Percentiles rank a stretch among this genome's conserved stretches.
phyloP scores from a whole-genome alignment of 2,888 invertebrate species.

The Isotomurus palustris region DNA sequence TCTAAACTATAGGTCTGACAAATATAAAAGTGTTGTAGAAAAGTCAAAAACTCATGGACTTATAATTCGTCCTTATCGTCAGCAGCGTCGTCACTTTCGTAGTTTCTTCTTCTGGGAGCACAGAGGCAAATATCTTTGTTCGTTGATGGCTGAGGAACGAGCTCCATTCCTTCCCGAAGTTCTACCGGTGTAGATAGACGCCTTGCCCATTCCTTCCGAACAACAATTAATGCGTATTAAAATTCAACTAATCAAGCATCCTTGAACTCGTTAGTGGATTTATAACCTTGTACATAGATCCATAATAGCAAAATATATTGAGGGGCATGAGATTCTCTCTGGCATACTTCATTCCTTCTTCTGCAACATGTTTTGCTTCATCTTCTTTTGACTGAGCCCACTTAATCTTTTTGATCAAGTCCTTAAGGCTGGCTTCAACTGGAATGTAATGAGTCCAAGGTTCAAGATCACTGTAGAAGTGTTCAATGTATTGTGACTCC shows the following conservation, averaged over 20 bases:
- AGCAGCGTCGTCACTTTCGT: conserved; percentile 3
- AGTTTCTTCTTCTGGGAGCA: conserved; percentile 15
- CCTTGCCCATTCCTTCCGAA: conserved; percentile 67
- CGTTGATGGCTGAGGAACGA: conserved; percentile 54
- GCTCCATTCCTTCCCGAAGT: conserved; percentile 62
- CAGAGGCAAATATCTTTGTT: conserved; percentile 33
- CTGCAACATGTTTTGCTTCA: conserved; percentile 62
- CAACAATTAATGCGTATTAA: neutral
- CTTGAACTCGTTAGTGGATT: conserved; percentile 35
- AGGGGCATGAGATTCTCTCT: conserved; percentile 73
- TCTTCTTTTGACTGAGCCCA: conserved; percentile 73
- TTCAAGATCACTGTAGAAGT: conserved; percentile 74
- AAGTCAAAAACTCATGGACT: neutral
- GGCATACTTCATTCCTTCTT: conserved; percentile 65
- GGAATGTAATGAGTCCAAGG: conserved; percentile 80
- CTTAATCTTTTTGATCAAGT: conserved; percentile 69
- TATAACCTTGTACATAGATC: conserved; percentile 63
- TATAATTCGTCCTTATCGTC: conserved; percentile 39
- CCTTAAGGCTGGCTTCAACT: conserved; percentile 70
- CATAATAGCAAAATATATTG: conserved; percentile 84
- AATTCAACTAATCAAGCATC: neutral
- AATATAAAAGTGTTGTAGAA: too few relatives aligned
- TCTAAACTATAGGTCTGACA: too few relatives aligned
- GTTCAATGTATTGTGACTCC: conserved; percentile 88
- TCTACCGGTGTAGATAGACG: conserved; percentile 57